These are phyloP conservation scores for Vombatus ursinus DNA, from an alignment of 2,113 vertebrate species.

Conservation along the genomic window DNA sequence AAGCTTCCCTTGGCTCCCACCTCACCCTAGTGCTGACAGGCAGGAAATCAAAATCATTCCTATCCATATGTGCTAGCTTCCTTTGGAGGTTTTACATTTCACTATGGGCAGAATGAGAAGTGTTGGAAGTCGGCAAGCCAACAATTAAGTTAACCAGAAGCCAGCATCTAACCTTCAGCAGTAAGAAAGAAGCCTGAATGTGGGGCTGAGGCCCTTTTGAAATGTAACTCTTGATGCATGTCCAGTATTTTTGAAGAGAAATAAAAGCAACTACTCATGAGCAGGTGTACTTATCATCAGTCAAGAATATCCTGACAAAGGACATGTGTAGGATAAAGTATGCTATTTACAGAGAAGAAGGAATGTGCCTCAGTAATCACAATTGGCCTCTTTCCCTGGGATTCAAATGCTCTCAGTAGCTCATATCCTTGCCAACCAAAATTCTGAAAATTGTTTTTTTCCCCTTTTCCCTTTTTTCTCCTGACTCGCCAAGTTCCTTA, in stretches of 20 bases:
- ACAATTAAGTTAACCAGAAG: constrained; percentile 55
- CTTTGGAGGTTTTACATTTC: constrained; percentile 39
- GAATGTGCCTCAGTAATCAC: constrained; percentile 30
- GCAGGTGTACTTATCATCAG: background rate
- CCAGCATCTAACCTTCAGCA: background rate
- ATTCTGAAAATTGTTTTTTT: constrained; percentile 75
- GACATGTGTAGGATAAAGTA: background rate
- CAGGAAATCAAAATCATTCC: constrained; percentile 16
- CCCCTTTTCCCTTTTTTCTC: constrained; percentile 31
- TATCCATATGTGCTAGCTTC: constrained; percentile 15
- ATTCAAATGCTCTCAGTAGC: constrained; percentile 74
- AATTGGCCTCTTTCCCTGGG: constrained; percentile 58
- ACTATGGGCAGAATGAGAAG: constrained; percentile 50
- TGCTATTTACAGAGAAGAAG: constrained; percentile 38
- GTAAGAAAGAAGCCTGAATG: background rate
- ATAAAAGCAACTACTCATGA: constrained; percentile 52
- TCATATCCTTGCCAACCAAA: constrained; percentile 77
- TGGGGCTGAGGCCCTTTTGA: background rate
- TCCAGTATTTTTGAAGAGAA: constrained; percentile 26
- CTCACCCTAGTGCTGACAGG: constrained; percentile 29
- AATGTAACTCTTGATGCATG: constrained; percentile 35
- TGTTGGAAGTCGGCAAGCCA: constrained; percentile 23
- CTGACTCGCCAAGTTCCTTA: constrained; percentile 71
- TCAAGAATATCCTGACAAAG: constrained; percentile 56
- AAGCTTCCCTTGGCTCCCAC: background rate